Base-by-base conservation (phyloP, 1,140 invertebrate genomes). In the Bradynema listronoti region DNA sequence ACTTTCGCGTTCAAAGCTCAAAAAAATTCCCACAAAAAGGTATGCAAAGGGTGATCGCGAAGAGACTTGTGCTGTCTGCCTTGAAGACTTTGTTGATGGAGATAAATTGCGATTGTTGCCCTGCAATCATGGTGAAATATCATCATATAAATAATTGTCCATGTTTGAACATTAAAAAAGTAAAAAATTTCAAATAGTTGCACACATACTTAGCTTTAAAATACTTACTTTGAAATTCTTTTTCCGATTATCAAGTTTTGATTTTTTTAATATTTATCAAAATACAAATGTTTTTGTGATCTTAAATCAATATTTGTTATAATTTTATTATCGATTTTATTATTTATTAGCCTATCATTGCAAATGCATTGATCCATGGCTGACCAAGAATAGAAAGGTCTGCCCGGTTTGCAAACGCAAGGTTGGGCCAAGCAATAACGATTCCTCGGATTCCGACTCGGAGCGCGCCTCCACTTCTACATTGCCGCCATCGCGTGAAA, bases 341-440 rank as follows among this genome's bases (percentile, higher is more conserved):
- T n/a, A n/a, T n/a, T n/a, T n/a, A 81, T 55, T 78, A 97, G 93
- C 88, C 11, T 99, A 96, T 82, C 94, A 99, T 80, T 83, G 84
- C 56, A 91, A 91, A 78, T 99, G 94, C 80, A 94, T 98, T 76
- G 94, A 98, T 83, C 92, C 91, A 4, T 99, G 94, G 94, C 81
- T 98, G 58, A 94, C 92, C 0, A 66, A 92, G 79, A 94, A 89
- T 78, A 85, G 90, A 46, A 86, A 92, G 56, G 89, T 92, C 29
- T 98, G 94, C 80, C 94, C 94, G 0, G 88, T 97, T 30, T 98
- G 94, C 81, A 98, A 98, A 82, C 84, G 91, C 7, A 90, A 90
- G 81, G 91, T 97, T 67, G 87, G 91, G 6, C 67, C 65, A 14
- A 59, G 42, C 24, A 63, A 66, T 59, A 33, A 9, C 4, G 63